Conservation (phyloP, 2,113 vertebrate genomes). For the Calyptomena viridis region DNA sequence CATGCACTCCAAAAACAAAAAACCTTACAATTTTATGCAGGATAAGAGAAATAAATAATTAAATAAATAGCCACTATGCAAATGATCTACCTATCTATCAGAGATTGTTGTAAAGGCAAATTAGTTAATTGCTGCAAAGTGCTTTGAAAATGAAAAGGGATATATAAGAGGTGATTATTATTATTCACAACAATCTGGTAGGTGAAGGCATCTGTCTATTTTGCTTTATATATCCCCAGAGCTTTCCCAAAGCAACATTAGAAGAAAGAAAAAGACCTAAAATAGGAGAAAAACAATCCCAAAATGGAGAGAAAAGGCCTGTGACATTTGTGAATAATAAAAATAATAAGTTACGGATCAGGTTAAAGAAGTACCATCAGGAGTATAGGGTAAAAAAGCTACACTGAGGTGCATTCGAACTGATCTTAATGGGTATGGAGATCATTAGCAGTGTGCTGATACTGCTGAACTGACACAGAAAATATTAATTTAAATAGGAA, state of each 20-base stretch:
- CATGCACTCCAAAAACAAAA: no score
- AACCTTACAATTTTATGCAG: not conserved
- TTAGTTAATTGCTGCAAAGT: constrained; percentile 65
- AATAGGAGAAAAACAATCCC: constrained; percentile 26
- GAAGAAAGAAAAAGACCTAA: constrained; percentile 35
- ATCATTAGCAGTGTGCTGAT: constrained; percentile 60
- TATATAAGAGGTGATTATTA: constrained; percentile 69
- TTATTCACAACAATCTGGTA: constrained; percentile 69
- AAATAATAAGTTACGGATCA: constrained; percentile 50
- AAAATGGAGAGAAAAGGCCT: constrained; percentile 31
- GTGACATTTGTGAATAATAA: constrained; percentile 66
- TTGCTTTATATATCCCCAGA: constrained; percentile 55
- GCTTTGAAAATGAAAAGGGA: constrained; percentile 67
- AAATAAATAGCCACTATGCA: constrained; percentile 23
- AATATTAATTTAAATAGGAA: constrained; percentile 67
- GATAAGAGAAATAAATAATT: not conserved
- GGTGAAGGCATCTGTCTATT: constrained; percentile 65
- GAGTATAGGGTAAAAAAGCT: not conserved
- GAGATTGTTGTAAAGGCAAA: constrained; percentile 55
- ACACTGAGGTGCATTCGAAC: constrained; percentile 51
- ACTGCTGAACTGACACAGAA: constrained; percentile 16
- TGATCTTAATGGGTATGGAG: constrained; percentile 45
- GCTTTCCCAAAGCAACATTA: constrained; percentile 48
- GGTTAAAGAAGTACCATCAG: constrained; percentile 13
- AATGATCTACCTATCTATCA: constrained; percentile 47